These are phyloP conservation scores for Ceratina calcarata DNA, from an alignment of 1,140 invertebrate genomes.

Conservation along the genomic window DNA sequence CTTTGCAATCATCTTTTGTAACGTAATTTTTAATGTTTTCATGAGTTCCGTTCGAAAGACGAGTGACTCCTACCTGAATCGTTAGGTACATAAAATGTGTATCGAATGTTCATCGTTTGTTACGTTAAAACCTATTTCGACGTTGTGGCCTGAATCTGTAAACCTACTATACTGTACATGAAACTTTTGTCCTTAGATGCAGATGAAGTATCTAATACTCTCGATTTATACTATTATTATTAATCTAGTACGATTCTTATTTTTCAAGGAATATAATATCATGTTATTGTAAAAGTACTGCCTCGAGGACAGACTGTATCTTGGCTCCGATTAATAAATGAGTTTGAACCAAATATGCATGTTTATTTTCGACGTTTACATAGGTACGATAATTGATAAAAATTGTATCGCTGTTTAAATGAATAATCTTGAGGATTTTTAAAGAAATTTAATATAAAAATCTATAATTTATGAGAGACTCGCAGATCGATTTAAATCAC, in stretches of 20 bases:
- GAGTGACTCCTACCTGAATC: slow-evolving; percentile 19
- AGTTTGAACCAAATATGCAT: slow-evolving; percentile 68
- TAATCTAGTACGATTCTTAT: slow-evolving; percentile 69
- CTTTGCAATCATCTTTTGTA: not conserved
- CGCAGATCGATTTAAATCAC: slow-evolving; percentile 15
- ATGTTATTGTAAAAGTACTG: slow-evolving; percentile 76
- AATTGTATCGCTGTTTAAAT: no score
- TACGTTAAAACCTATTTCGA: slow-evolving; percentile 43
- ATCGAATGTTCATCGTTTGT: slow-evolving; percentile 39
- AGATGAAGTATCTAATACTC: slow-evolving; percentile 69
- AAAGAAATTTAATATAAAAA: not conserved
- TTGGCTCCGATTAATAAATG: slow-evolving; percentile 76
- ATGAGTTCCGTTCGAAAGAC: slow-evolving; percentile 10
- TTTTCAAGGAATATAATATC: slow-evolving; percentile 70
- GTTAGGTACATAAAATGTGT: slow-evolving; percentile 5
- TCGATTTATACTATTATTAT: slow-evolving; percentile 70
- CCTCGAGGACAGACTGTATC: slow-evolving; percentile 75
- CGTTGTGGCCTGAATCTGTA: slow-evolving; percentile 51
- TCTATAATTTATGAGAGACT: not conserved
- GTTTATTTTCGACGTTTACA: no score
- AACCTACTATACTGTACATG: slow-evolving; percentile 53
- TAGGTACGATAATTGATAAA: no score
- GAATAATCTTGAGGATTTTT: no score
- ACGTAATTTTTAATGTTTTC: not conserved
- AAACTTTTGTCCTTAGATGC: slow-evolving; percentile 57